These are phyloP conservation scores for Kradibia gibbosae DNA, from an alignment of 1,140 invertebrate species.

Conservation along the genomic window DNA sequence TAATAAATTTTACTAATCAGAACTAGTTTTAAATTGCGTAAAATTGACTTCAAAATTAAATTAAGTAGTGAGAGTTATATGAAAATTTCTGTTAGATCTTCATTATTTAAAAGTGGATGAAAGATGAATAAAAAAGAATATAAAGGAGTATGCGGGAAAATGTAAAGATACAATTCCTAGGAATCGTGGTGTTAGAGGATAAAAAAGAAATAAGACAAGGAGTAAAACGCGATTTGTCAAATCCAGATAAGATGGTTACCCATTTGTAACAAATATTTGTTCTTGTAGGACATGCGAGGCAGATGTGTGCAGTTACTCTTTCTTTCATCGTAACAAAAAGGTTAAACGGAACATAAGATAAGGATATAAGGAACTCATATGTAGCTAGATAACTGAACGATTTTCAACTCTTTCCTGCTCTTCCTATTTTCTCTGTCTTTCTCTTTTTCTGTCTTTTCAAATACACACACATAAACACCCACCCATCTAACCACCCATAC, in stretches of 20 bases:
- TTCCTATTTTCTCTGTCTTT: no score
- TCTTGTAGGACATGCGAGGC: neutral
- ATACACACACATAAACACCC: no score
- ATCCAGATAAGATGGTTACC: constrained; percentile 38
- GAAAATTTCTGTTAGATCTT: neutral
- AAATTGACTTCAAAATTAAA: neutral
- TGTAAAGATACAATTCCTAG: neutral
- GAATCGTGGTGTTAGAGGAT: neutral
- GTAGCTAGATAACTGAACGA: neutral
- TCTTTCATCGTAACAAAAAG: neutral
- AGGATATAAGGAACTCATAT: neutral
- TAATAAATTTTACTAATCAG: no score
- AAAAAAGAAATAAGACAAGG: constrained; percentile 25
- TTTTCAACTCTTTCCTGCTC: neutral
- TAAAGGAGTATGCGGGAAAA: neutral
- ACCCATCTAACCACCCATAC: no score
- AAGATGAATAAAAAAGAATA: neutral
- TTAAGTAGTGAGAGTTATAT: neutral
- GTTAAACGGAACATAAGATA: neutral
- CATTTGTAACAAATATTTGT: constrained; percentile 43
- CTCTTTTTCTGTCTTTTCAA: neutral
- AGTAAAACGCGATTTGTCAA: constrained; percentile 29
- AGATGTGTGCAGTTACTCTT: neutral
- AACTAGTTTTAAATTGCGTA: no score
- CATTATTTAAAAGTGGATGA: neutral